Evolutionary conservation across 2,888 invertebrate species (phyloP).

Genomic region (Trissoscelio sp.): DNA sequence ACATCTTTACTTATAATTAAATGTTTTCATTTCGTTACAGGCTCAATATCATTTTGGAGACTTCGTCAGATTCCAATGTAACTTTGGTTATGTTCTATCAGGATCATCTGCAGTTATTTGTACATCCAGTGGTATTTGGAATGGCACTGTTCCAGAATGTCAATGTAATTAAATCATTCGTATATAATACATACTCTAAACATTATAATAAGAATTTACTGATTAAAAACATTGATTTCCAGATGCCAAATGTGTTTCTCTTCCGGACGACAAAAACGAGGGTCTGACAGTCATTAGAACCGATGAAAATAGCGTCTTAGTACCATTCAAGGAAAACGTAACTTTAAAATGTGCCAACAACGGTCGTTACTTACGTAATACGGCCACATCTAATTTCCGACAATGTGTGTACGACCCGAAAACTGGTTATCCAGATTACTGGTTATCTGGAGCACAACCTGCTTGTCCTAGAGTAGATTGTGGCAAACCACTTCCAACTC

Average conservation of each 20-base stretch:
- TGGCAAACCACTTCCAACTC: conserved; percentile 94
- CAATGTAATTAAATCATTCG: conserved; percentile 87
- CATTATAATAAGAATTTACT: no score
- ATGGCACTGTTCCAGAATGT: conserved; percentile 96
- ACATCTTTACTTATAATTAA: neutral
- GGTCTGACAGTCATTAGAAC: conserved; percentile 91
- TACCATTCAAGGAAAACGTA: conserved; percentile 95
- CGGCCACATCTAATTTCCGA: conserved; percentile 92
- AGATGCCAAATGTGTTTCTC: conserved; percentile 95
- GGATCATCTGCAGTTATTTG: conserved; percentile 94
- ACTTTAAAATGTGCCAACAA: conserved; percentile 92
- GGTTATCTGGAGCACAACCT: conserved; percentile 94
- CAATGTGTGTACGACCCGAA: conserved; percentile 98
- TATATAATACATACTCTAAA: neutral
- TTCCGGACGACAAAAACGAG: conserved; percentile 95
- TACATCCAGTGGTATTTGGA: conserved; percentile 96
- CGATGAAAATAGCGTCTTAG: conserved; percentile 92
- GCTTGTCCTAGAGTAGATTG: conserved; percentile 95
- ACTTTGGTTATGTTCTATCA: conserved; percentile 96
- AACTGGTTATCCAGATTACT: conserved; percentile 94
- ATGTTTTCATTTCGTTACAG: conserved; percentile 74
- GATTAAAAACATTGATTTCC: no score
- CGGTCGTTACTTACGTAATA: conserved; percentile 91
- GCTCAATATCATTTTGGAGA: conserved; percentile 95
- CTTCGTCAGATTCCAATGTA: conserved; percentile 94